A percentile compares a stretch with the other conserved stretches of the same genome.
Evolutionary conservation across 2,888 invertebrate species (phyloP).

Genomic region (Papilio protenor): DNA sequence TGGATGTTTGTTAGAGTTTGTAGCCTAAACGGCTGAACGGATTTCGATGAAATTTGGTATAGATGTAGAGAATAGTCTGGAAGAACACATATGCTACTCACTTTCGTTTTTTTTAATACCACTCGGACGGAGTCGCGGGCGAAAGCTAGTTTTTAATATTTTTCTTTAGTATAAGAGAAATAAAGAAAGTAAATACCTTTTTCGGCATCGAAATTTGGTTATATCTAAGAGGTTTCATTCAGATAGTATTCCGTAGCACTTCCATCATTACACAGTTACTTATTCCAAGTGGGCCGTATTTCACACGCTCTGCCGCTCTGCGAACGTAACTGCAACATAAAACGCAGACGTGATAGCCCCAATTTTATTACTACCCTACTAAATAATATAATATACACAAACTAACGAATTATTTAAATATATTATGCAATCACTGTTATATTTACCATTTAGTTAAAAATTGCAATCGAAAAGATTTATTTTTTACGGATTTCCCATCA

Average conservation of each 20-base stretch:
- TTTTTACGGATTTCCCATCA: no score
- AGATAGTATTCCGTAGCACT: constrained; percentile 5
- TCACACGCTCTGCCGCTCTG: constrained; percentile 17
- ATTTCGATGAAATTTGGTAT: no score
- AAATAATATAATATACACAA: constrained; percentile 8
- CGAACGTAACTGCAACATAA: constrained; percentile 27
- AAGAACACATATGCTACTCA: no score
- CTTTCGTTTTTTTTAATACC: no score
- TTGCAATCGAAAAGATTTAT: no score
- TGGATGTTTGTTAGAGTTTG: no score
- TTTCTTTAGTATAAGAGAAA: not conserved
- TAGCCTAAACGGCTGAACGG: no score
- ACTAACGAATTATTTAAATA: not conserved
- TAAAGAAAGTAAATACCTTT: not conserved
- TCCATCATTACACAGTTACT: constrained; percentile 22
- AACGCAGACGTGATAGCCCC: constrained; percentile 23
- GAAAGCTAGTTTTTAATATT: no score
- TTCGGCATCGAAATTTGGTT: not conserved
- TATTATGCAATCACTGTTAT: not conserved
- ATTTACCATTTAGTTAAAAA: not conserved
- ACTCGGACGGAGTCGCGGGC: no score
- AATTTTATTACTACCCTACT: constrained; percentile 18
- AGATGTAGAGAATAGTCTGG: no score
- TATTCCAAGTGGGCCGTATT: constrained; percentile 28
- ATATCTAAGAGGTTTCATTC: not conserved